Evolutionary conservation across 2,113 vertebrate genomes (phyloP).

Genomic region (Petrocephalus microphthalmus): DNA sequence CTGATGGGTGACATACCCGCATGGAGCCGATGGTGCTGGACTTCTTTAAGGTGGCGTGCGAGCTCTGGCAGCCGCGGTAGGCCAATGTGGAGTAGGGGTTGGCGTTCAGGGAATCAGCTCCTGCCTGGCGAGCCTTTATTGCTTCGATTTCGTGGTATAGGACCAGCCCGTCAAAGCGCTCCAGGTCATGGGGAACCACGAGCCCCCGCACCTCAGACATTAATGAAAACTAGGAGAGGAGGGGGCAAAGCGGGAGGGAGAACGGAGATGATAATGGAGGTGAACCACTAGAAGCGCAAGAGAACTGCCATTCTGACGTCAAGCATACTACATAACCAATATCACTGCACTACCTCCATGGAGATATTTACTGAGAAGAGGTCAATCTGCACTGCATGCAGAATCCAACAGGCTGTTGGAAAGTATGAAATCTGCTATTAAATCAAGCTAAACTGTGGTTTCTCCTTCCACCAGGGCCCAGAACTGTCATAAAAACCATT

Average conservation of each 20-base stretch:
- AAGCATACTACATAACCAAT: background rate
- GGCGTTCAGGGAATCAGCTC: constrained; percentile 27
- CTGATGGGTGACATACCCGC: constrained; percentile 55
- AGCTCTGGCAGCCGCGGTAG: constrained; percentile 60
- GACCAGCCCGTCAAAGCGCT: constrained; percentile 79
- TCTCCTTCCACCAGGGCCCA: no score
- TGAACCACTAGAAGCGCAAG: background rate
- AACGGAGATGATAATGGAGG: background rate
- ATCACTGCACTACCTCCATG: background rate
- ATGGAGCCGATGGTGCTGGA: constrained; percentile 66
- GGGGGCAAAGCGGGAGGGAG: background rate
- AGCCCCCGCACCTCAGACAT: constrained; percentile 77
- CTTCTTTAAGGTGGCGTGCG: constrained; percentile 66
- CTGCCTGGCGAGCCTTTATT: constrained; percentile 73
- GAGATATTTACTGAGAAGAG: background rate
- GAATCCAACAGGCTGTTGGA: no score
- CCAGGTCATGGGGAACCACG: constrained; percentile 76
- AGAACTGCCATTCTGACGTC: background rate
- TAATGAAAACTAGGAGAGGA: constrained; percentile 72
- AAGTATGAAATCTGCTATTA: no score
- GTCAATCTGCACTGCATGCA: background rate
- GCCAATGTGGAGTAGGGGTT: constrained; percentile 64
- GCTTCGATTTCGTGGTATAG: constrained; percentile 78
- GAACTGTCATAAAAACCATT: no score
- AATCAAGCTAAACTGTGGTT: no score